Base-by-base conservation (phyloP, 2,888 invertebrate genomes). In the Sarcophaga carnaria region DNA sequence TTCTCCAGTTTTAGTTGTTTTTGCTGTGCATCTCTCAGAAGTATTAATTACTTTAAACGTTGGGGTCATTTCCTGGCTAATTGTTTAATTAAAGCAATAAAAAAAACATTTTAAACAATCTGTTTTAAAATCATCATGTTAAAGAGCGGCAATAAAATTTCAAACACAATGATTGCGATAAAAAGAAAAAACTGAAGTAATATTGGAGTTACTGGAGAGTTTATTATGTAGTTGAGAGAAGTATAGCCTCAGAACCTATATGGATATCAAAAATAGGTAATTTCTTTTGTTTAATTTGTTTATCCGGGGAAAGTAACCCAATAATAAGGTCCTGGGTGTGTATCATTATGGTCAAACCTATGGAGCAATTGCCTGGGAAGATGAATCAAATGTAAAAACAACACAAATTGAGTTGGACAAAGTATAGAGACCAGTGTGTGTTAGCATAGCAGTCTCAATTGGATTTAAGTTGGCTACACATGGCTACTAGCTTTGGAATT, bases 1-100 rank as follows among this genome's bases (percentile, higher is more conserved):
- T 67, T 75, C 17, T 25, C 17, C 4, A 22, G 45, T 60, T 27
- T 4, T 45, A 69, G 5, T 37, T 8, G 37, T 4, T 63, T 10
- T 12, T 20, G n/a, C 17, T 54, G 14, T 54, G 14, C 11, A 47
- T 54, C 27, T 17, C 22, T 22, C 2, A 62, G 22, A 67, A 22
- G n/a, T 64, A 63, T 60, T 80, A 85, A 79, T 86, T 85, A 86
- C 72, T 80, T 71, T 83, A 80, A 83, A 83, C 90, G 90, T 89
- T 89, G 91, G 90, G 92, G 92, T 92, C 92, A 92, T 92, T 92
- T 92, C 91, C 92, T 92, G 91, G 88, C 92, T 92, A 92, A 92
- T 92, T 92, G 84, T 86, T 84, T 75, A 85, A 82, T 86, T 85
- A 83, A 78, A 59, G 47, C 17, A 79, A 69, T n/a, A 74, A 54